These are phyloP conservation scores for Enhydra lutris DNA, from an alignment of 2,113 vertebrate species.

Conservation along the genomic window DNA sequence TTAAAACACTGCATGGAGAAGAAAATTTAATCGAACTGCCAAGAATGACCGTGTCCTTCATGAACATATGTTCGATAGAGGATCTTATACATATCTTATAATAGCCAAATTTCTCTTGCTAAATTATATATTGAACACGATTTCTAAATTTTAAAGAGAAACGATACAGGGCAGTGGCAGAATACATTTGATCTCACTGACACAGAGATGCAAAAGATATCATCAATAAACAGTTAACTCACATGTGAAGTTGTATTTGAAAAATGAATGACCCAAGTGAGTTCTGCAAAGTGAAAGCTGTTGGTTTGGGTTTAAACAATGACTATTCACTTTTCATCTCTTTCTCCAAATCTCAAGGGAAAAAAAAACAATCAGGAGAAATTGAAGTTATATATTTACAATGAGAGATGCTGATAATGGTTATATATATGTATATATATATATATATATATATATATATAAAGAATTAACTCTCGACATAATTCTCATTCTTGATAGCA, in stretches of 20 bases:
- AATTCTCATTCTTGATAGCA: conserved; percentile 57
- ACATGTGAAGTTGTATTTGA: conserved; percentile 72
- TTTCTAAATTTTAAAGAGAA: conserved; percentile 76
- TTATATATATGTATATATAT: background rate
- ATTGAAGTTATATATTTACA: conserved; percentile 66
- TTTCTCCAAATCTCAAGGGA: background rate
- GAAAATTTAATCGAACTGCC: conserved; percentile 45
- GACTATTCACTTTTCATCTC: conserved; percentile 30
- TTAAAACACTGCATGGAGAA: conserved; percentile 40
- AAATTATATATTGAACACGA: conserved; percentile 64
- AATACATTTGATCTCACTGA: conserved; percentile 71
- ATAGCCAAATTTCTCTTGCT: conserved; percentile 72
- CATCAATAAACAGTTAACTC: conserved; percentile 72
- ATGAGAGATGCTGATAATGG: conserved; percentile 61
- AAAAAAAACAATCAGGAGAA: conserved; percentile 40
- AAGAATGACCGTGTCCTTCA: conserved; percentile 44
- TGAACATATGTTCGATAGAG: conserved; percentile 33
- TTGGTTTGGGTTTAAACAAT: conserved; percentile 58
- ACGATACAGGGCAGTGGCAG: conserved; percentile 60
- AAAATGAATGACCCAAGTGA: conserved; percentile 70
- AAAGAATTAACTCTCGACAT: conserved; percentile 61
- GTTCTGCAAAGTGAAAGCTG: conserved; percentile 51
- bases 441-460: background rate
- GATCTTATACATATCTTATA: conserved; percentile 46
- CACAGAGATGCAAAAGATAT: conserved; percentile 74